Conservation (phyloP, 2,113 vertebrate genomes). For the Python bivittatus region DNA sequence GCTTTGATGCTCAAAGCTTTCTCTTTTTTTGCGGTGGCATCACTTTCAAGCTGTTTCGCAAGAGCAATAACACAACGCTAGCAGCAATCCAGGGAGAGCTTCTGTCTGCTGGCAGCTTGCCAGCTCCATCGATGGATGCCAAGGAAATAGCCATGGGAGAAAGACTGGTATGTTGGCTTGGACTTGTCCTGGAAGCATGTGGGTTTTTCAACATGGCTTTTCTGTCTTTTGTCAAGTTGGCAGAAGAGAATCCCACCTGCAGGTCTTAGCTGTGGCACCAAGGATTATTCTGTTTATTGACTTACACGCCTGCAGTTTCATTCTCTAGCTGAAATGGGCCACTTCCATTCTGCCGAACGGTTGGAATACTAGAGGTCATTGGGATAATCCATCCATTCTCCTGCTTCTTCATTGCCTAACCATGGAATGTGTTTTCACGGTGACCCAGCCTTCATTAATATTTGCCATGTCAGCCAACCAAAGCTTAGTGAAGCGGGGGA, state of each 20-base stretch:
- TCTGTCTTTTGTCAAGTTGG: not conserved
- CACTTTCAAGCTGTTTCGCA: conserved; percentile 33
- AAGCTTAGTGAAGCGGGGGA: not conserved
- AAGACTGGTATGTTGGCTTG: not conserved
- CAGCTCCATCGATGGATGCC: not conserved
- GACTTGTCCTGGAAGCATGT: not conserved
- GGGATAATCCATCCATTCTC: not conserved
- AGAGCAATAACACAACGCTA: conserved; percentile 55
- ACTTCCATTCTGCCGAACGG: not conserved
- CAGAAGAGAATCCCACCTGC: not conserved
- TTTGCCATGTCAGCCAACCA: not conserved
- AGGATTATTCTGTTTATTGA: not conserved
- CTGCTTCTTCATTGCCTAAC: not conserved
- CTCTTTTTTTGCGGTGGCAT: not conserved
- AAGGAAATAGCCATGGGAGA: not conserved
- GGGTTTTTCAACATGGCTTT: not conserved
- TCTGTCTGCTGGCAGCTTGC: not conserved
- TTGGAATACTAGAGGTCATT: no score
- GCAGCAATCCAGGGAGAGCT: not conserved
- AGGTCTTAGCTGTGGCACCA: not conserved
- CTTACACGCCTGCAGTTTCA: no score
- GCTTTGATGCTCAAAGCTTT: not conserved
- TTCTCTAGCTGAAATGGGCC: not conserved
- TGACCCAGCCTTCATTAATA: not conserved
- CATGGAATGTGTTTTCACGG: not conserved